A percentile compares a stretch with the other conserved stretches of the same genome.
These are phyloP conservation scores for Tetranychus piercei DNA, from an alignment of 2,888 invertebrate genomes.

Conservation along the genomic window DNA sequence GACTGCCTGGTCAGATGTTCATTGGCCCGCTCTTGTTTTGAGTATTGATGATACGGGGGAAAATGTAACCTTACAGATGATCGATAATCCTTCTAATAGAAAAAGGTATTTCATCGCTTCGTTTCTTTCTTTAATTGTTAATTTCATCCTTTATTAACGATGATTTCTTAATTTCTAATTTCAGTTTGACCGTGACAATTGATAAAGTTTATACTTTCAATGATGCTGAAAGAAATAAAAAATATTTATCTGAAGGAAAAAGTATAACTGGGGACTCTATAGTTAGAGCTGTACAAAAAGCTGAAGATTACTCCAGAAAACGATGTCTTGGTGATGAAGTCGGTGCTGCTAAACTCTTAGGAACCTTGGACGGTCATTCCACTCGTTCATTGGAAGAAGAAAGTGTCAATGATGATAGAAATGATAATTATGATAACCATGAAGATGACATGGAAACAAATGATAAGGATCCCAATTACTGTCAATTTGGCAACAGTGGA, in stretches of 20 bases:
- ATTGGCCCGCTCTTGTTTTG: conserved; percentile 21
- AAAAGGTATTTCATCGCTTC: conserved; percentile 13
- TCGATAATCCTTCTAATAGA: conserved; percentile 16
- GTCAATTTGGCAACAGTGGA: neutral
- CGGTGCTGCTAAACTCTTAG: conserved; percentile 18
- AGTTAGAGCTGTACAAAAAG: conserved; percentile 22
- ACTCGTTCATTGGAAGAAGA: neutral
- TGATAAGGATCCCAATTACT: neutral
- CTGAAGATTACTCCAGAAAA: conserved; percentile 21
- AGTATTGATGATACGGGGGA: conserved; percentile 14
- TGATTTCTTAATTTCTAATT: neutral
- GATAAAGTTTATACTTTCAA: conserved; percentile 13
- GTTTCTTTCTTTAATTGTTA: neutral
- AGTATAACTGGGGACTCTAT: conserved; percentile 14
- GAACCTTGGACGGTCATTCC: conserved; percentile 13
- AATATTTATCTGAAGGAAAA: conserved; percentile 15
- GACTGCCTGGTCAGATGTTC: conserved; percentile 11
- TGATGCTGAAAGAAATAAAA: conserved; percentile 19
- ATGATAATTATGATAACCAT: neutral
- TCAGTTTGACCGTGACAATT: conserved; percentile 15
- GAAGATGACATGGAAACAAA: neutral
- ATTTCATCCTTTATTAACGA: neutral
- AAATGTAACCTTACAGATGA: conserved; percentile 16
- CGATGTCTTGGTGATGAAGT: conserved; percentile 18
- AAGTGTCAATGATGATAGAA: neutral